phyloP scores from a whole-genome alignment of 2,113 vertebrate genomes.

The Sigmodon hispidus region DNA sequence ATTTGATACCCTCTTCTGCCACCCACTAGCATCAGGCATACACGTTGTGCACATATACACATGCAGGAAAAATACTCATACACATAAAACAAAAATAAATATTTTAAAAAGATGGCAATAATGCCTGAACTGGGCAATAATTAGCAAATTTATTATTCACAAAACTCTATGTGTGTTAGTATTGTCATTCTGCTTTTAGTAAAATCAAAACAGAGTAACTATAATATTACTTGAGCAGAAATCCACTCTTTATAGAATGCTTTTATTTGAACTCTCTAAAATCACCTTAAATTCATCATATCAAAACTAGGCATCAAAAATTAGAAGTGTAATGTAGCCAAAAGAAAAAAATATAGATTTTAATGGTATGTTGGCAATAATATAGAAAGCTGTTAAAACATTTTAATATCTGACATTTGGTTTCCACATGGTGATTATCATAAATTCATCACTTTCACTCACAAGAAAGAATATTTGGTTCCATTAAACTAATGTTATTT shows the following conservation, averaged over 20 bases:
- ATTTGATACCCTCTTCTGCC: not conserved
- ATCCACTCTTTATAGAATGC: not conserved
- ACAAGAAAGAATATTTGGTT: constrained; percentile 28
- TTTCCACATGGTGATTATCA: constrained; percentile 47
- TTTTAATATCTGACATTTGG: constrained; percentile 27
- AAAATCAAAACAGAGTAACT: constrained; percentile 10
- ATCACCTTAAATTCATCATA: constrained; percentile 42
- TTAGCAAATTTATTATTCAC: constrained; percentile 47
- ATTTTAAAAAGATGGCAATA: not conserved
- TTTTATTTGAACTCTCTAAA: not conserved
- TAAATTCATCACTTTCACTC: constrained; percentile 30
- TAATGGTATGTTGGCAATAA: not conserved
- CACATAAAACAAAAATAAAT: not conserved
- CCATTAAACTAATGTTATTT: not conserved
- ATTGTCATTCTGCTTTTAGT: constrained; percentile 26
- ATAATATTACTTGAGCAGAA: constrained; percentile 50
- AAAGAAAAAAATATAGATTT: constrained; percentile 16
- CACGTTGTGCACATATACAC: too few relatives aligned
- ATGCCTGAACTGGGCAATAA: constrained; percentile 26
- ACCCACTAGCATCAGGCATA: not conserved
- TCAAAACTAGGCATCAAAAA: constrained; percentile 30
- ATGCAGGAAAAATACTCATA: not conserved
- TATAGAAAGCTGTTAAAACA: not conserved
- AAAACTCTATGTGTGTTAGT: not conserved
- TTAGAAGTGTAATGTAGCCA: not conserved